phyloP scores from a whole-genome alignment of 2,113 vertebrate genomes.

The Chrysochloris asiatica region DNA sequence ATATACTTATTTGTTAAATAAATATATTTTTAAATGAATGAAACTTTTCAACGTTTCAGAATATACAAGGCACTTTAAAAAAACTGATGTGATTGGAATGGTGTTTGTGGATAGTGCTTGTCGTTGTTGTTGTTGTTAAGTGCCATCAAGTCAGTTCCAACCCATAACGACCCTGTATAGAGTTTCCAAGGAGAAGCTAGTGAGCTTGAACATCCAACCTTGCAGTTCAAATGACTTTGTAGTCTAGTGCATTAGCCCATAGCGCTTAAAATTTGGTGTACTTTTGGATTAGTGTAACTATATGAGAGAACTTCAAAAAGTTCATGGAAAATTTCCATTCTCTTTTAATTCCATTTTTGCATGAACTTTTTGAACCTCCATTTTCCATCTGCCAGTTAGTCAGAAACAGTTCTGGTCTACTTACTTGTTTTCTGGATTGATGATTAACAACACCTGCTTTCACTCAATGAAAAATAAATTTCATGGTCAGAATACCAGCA shows the following conservation, averaged over 20 bases:
- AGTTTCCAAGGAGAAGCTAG: too few relatives aligned
- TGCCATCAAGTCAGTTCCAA: too few relatives aligned
- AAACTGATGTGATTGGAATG: background rate
- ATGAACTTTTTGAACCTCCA: background rate
- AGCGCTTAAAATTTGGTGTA: constrained; percentile 14
- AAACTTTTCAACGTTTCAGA: background rate
- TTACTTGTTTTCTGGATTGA: background rate
- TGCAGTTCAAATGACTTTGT: too few relatives aligned
- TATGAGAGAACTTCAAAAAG: too few relatives aligned
- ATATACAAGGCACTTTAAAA: background rate
- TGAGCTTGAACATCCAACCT: too few relatives aligned
- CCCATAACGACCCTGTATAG: too few relatives aligned
- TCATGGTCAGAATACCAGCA: background rate
- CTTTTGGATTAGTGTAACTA: background rate
- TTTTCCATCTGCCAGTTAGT: background rate
- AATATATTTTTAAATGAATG: constrained; percentile 6
- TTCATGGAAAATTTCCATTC: too few relatives aligned
- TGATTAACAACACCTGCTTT: background rate
- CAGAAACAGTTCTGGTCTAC: background rate
- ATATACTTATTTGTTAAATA: constrained; percentile 37
- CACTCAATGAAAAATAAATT: background rate
- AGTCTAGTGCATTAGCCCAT: too few relatives aligned
- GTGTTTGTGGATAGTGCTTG: background rate
- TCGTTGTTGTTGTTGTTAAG: too few relatives aligned
- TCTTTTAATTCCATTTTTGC: too few relatives aligned